Evolutionary conservation across 2,113 vertebrate genomes (phyloP).

Genomic region (Pungitius pungitius): DNA sequence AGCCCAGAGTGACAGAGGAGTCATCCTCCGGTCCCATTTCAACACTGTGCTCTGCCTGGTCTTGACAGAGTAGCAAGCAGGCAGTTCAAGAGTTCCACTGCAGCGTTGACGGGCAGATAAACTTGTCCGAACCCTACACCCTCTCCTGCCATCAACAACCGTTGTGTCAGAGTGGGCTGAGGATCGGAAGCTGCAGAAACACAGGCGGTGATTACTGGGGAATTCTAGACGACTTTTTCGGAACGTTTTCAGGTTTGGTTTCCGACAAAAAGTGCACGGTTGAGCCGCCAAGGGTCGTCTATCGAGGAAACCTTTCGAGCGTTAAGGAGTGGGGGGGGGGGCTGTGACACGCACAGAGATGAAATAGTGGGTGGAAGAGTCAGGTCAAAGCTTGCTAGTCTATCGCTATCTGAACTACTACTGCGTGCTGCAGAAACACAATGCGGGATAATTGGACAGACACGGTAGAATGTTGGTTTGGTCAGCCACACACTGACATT

Average conservation of each 20-base stretch:
- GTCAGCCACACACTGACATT: background rate
- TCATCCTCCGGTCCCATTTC: slow-evolving; percentile 59
- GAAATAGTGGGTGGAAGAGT: slow-evolving; percentile 1
- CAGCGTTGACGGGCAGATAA: slow-evolving; percentile 46
- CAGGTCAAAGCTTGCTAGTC: background rate
- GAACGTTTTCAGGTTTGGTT: slow-evolving; percentile 59
- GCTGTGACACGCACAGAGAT: slow-evolving; percentile 6
- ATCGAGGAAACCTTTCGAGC: slow-evolving; percentile 68
- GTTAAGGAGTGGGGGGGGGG: slow-evolving; percentile 45
- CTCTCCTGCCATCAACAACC: slow-evolving; percentile 46
- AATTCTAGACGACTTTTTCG: slow-evolving; percentile 73
- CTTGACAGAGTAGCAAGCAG: slow-evolving; percentile 52
- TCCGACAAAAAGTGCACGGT: slow-evolving; percentile 49
- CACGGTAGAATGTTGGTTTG: background rate
- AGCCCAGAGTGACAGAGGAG: slow-evolving; percentile 51
- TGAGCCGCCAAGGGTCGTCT: slow-evolving; percentile 70
- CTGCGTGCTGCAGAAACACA: slow-evolving; percentile 4
- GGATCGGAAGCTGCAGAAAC: slow-evolving; percentile 65
- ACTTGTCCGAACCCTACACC: slow-evolving; percentile 39
- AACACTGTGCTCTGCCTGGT: slow-evolving; percentile 38
- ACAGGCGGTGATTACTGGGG: slow-evolving; percentile 72
- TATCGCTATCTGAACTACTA: background rate
- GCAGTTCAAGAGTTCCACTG: slow-evolving; percentile 37
- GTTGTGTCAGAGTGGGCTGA: slow-evolving; percentile 68
- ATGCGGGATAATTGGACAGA: background rate